A percentile compares a stretch with the other conserved stretches of the same genome.
Conservation (phyloP, 2,888 invertebrate species). For the Mesochorus sp. region DNA sequence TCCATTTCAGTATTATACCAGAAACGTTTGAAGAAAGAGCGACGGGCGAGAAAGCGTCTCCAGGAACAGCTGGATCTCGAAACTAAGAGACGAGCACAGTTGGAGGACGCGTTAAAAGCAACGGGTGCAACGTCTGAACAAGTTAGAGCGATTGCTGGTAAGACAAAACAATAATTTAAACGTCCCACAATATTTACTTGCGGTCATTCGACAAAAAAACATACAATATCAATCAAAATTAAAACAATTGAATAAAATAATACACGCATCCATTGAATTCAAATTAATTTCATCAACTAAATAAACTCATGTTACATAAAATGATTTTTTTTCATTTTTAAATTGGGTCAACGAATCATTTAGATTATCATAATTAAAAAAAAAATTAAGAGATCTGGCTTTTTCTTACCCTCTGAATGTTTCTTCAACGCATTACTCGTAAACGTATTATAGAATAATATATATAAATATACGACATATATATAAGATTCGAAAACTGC, state of each 20-base stretch:
- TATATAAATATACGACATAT: not conserved
- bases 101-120: slow-evolving; percentile 91
- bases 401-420: not conserved
- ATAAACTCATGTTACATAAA: too few species aligned
- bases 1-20: slow-evolving; percentile 91
- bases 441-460: too few species aligned
- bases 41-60: slow-evolving; percentile 90
- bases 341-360: too few species aligned
- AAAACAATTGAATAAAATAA: too few species aligned
- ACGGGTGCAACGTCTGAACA: slow-evolving; percentile 90
- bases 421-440: slow-evolving; percentile 1
- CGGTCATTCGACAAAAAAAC: too few species aligned
- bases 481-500: slow-evolving; percentile 19
- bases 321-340: too few species aligned
- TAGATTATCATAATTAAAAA: too few species aligned
- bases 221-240: too few species aligned
- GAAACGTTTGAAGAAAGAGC: slow-evolving; percentile 94
- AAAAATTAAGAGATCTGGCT: too few species aligned
- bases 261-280: too few species aligned
- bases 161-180: slow-evolving; percentile 69
- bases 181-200: too few species aligned
- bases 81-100: slow-evolving; percentile 90
- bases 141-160: slow-evolving; percentile 91
- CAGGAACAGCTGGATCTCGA: slow-evolving; percentile 93
- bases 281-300: too few species aligned